Conservation (phyloP, 2,113 vertebrate genomes). For the Hippocampus comes region DNA sequence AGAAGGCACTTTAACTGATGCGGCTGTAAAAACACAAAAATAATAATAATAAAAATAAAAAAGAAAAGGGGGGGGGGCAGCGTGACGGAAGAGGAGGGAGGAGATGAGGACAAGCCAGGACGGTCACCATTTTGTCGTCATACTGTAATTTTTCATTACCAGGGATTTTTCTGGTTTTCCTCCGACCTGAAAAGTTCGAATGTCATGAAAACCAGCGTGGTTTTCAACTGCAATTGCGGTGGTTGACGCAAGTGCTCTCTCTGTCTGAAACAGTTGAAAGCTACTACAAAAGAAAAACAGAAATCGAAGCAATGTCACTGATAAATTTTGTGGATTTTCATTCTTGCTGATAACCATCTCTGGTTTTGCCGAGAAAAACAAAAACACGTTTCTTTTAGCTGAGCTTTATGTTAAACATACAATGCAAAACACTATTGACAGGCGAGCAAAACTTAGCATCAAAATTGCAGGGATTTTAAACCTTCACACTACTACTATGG, state of each 20-base stretch:
- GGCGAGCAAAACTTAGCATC: too few relatives aligned
- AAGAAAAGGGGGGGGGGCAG: not conserved
- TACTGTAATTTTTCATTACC: not conserved
- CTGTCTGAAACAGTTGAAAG: not conserved
- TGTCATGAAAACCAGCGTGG: not conserved
- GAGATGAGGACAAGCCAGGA: not conserved
- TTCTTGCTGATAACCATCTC: too few relatives aligned
- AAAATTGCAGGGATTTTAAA: not conserved
- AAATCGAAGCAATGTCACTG: too few relatives aligned
- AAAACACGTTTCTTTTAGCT: too few relatives aligned
- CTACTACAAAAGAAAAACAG: not conserved
- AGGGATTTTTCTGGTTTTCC: not conserved
- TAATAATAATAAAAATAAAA: conserved; percentile 48
- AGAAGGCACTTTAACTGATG: conserved; percentile 51
- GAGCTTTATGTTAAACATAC: too few relatives aligned
- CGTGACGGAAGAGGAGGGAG: not conserved
- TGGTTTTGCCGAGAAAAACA: too few relatives aligned
- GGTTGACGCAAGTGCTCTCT: not conserved
- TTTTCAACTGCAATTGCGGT: not conserved
- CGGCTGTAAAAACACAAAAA: conserved; percentile 55
- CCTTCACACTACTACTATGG: not conserved
- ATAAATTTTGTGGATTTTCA: too few relatives aligned
- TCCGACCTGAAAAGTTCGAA: not conserved
- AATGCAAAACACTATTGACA: too few relatives aligned
- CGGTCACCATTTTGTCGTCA: not conserved